Evolutionary conservation across 2,888 invertebrate species (phyloP), one percentile per base, ranked within the genome.

Genomic region (Sialis lutaria): DNA sequence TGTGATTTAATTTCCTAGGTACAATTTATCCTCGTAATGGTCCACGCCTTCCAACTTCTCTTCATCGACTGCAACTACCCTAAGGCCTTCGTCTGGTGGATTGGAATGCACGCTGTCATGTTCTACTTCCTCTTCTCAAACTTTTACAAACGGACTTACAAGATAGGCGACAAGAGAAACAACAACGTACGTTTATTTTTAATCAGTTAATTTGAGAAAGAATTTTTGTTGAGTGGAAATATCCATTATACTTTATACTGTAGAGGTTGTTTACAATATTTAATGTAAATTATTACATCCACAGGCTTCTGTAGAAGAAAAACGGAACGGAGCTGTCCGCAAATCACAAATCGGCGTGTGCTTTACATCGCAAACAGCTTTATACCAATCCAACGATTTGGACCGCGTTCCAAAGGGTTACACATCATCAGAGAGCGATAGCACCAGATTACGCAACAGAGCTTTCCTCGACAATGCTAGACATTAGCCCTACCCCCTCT

Each of bases 51-150:
- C 77, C 88, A 89, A 62, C 73, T 93, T 47, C 70, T 93, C 54
- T 84, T 90, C 71, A 76, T 79, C 55, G 87, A 89, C 45, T 95
- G 93, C 72, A 77, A 88, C 63, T 93, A 90, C 64, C 92, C 93
- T 0, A 77, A 80, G 48, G 82, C 81, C 4, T 89, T 90, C 64
- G 83, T 83, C 52, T 89, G 85, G 80, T 88, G 84, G 79, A 95
- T 95, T 61, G 88, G 89, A 51, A 73, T 84, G 61, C 92, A 95
- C 66, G 90, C 91, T 2, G 70, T 91, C 33, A 82, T 95, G 72
- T 95, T 95, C 74, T 88, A 88, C 63, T 80, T 88, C 68, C 75
- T 95, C 47, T 95, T 95, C 75, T 82, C 84, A 1, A 79, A 87
- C 62, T 95, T 95, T 73, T 95, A 93, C 73, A 78, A 81, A 56